Evolutionary conservation across 2,113 vertebrate species (phyloP), one percentile per base, ranked within the genome.

Genomic region (Misgurnus anguillicaudatus): DNA sequence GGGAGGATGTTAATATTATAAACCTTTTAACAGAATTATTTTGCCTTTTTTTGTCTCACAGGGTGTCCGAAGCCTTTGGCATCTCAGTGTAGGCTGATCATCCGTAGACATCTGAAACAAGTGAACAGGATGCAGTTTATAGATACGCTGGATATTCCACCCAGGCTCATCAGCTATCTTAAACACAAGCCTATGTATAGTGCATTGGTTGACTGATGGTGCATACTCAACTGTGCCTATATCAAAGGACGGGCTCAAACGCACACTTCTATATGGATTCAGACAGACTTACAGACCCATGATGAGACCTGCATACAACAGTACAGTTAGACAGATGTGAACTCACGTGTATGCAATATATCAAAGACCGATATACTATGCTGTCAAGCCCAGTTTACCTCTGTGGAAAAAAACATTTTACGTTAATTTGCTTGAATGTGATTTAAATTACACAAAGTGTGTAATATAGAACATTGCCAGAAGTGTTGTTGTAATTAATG

Each of bases 61-160:
- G 96, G 93, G 78, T 91, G 87, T 81, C 97, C 97, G 66, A 95
- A 89, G 75, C 90, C 94, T 62, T 89, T 98, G 87, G 91, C 93
- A 69, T 95, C 95, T 9, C 97, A 96, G 68, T 92, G 93, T 79
- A 89, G 96, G 53, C 90, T 98, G 80, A 90, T 87, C 3, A 78
- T 95, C 83, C 86, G 91, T 78, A 91, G 87, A 70, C 82, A 95
- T 84, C 87, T 98, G 78, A 86, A 77, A 82, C 89, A 88, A 80
- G 87, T 90, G 2, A 81, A 87, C 81, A 80, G 6, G 63, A 90
- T 80, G 2, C 86, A 89, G 3, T 70, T 85, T 13, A 88, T 96
- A 0, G 71, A 92, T 0, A 70, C 92, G 62, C 90, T 98, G 91
- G 91, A 94, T 48, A 90, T 97, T 85, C 95, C 97, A 0, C 80